Conservation (phyloP, 1,140 invertebrate genomes). For the Scaptomyza montana region DNA sequence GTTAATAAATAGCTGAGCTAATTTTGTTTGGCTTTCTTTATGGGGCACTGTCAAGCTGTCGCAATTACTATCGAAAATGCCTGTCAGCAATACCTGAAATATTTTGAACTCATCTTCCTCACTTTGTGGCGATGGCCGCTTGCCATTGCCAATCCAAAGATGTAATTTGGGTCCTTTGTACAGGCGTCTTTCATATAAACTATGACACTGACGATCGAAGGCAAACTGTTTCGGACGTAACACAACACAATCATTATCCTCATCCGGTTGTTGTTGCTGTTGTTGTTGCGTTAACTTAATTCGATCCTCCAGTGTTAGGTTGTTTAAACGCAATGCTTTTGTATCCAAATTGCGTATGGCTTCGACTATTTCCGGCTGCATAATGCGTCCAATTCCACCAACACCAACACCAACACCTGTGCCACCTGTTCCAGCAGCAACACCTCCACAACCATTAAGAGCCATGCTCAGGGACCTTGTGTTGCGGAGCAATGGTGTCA, state of each 20-base stretch:
- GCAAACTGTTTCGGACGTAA: constrained; percentile 54
- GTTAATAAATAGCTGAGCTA: neutral
- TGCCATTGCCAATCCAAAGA: constrained; percentile 55
- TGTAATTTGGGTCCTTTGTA: constrained; percentile 72
- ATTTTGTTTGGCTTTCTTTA: neutral
- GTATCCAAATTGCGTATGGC: constrained; percentile 75
- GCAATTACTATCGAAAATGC: neutral
- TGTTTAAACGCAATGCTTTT: constrained; percentile 68
- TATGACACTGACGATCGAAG: constrained; percentile 57
- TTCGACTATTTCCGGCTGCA: constrained; percentile 76
- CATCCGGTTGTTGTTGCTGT: constrained; percentile 6
- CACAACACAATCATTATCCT: constrained; percentile 49
- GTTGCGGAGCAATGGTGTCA: constrained; percentile 74
- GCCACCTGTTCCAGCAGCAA: neutral
- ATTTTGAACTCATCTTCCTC: constrained; percentile 60
- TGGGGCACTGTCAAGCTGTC: constrained; percentile 2
- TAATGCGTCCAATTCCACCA: constrained; percentile 38
- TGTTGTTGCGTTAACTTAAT: neutral
- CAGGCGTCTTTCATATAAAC: constrained; percentile 71
- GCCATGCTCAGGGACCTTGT: constrained; percentile 53
- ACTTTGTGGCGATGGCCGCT: constrained; percentile 20
- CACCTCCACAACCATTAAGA: constrained; percentile 24
- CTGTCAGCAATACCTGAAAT: constrained; percentile 57
- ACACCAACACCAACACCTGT: neutral
- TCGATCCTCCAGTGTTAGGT: constrained; percentile 51